Evolutionary conservation across 1,140 invertebrate genomes (phyloP).

Genomic region (Sitobion miscanthi): DNA sequence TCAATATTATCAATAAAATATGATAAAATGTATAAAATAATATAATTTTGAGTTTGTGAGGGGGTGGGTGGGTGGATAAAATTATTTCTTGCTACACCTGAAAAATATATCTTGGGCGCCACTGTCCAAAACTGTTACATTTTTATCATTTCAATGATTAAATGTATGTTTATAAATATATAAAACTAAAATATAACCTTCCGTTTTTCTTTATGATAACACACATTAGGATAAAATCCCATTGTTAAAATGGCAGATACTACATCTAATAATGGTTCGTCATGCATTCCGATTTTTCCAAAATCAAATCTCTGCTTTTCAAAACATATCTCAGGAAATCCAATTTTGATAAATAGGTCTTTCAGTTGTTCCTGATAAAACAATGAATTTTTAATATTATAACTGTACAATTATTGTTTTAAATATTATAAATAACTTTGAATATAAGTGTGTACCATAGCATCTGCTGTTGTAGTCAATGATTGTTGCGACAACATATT

Average conservation of each 20-base stretch:
- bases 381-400: constrained; percentile 49
- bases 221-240: constrained; percentile 96
- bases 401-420: neutral
- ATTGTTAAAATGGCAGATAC: constrained; percentile 85
- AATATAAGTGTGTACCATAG: constrained; percentile 67
- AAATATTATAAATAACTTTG: neutral
- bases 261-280: constrained; percentile 83
- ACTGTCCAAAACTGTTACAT: too few relatives aligned
- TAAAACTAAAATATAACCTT: constrained; percentile 67
- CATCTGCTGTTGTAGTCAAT: constrained; percentile 87
- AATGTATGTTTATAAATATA: constrained; percentile 14
- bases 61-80: too few relatives aligned
- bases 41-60: too few relatives aligned
- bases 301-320: constrained; percentile 77
- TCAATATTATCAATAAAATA: too few relatives aligned
- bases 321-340: constrained; percentile 90
- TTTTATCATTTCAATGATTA: neutral
- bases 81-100: too few relatives aligned
- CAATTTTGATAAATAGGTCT: constrained; percentile 79
- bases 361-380: constrained; percentile 78
- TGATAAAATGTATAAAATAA: too few relatives aligned
- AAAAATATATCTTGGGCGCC: too few relatives aligned
- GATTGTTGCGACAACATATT: constrained; percentile 89
- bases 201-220: constrained; percentile 92
- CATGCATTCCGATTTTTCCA: constrained; percentile 64